Percentiles rank a stretch among this genome's conserved stretches.
phyloP scores from a whole-genome alignment of 2,113 vertebrate genomes.

The Colistium nudipinnis region DNA sequence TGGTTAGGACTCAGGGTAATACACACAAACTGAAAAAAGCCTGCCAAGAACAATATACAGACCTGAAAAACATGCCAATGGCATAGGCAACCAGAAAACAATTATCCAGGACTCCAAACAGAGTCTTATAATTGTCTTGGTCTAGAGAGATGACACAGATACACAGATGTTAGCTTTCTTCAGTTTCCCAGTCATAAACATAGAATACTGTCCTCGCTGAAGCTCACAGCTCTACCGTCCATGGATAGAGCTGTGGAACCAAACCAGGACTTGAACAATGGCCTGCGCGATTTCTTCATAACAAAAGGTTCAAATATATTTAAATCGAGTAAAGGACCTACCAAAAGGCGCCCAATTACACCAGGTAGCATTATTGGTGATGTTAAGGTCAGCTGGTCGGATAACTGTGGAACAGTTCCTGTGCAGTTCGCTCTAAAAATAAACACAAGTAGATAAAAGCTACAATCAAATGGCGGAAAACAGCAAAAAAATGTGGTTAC shows the following conservation, averaged over 20 bases:
- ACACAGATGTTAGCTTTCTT: not conserved
- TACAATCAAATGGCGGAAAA: not conserved
- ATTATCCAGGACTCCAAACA: slow-evolving; percentile 92
- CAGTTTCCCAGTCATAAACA: not conserved
- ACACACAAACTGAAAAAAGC: not conserved
- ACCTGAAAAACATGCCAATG: slow-evolving; percentile 99
- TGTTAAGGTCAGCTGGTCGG: slow-evolving; percentile 73
- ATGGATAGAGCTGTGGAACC: not conserved
- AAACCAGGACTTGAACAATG: not conserved
- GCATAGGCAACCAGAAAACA: slow-evolving; percentile 96
- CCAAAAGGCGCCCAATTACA: slow-evolving; percentile 95
- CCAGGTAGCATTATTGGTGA: slow-evolving; percentile 88
- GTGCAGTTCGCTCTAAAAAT: slow-evolving; percentile 90
- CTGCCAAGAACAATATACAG: slow-evolving; percentile 19
- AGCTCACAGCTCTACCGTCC: too few relatives aligned
- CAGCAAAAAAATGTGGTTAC: not conserved
- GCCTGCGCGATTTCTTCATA: too few relatives aligned
- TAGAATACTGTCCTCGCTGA: not conserved
- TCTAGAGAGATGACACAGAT: slow-evolving; percentile 76
- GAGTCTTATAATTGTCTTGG: slow-evolving; percentile 88
- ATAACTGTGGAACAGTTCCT: slow-evolving; percentile 87
- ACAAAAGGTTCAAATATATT: too few relatives aligned
- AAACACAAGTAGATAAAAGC: not conserved
- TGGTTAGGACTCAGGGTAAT: not conserved
- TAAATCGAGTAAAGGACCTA: slow-evolving; percentile 71